Base-by-base conservation (phyloP, 1,140 invertebrate species). In the Holcopasites calliopsidis region DNA sequence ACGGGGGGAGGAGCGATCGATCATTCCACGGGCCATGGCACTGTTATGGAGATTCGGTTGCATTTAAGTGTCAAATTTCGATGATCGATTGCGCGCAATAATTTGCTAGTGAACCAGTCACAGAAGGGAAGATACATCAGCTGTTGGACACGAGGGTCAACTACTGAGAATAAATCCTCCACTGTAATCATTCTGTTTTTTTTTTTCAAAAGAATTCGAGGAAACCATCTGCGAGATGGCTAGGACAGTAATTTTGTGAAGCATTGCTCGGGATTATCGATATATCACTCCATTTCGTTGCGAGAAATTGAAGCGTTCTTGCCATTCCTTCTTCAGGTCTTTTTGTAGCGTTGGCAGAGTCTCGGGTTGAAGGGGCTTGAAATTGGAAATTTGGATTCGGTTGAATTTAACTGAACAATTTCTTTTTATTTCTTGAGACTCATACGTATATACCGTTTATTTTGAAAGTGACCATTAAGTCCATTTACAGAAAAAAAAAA, bases 51-150 rank as follows among this genome's bases (percentile, higher is more conserved):
- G 79, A 86, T 87, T 88, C 79, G 52, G 64, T 75, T 82, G 84
- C 82, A 80, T 86, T 85, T 85, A 75, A 87, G 80, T 86, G 87
- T 88, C 86, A 87, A 87, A 88, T 86, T 85, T 85, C 60, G 77
- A 86, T 88, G 87, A 88, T 88, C 74, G 87, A 88, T 88, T 85
- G 40, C 44, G 44, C 28, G 50, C 79, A 83, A 87, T 87, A 84
- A 85, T 84, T 83, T 80, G 70, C 66, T 82, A 49, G 76, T 31
- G 58, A 70, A 60, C 60, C 66, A 68, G 33, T 33, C 60, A 38
- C 38, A n/a, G 3, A 2, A n/a, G 61, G 66, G 47, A 35, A 42
- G 75, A 82, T 68, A 57, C 52, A 52, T 57, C 76, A 62, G 42
- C 42, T 21, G 10, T 38, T 40, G 65, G 58, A 50, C 66, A 50